Percentiles rank a stretch among this genome's conserved stretches.
These are phyloP conservation scores for Premnoplex brunnescens DNA, from an alignment of 2,797 vertebrate species.

Conservation along the genomic window DNA sequence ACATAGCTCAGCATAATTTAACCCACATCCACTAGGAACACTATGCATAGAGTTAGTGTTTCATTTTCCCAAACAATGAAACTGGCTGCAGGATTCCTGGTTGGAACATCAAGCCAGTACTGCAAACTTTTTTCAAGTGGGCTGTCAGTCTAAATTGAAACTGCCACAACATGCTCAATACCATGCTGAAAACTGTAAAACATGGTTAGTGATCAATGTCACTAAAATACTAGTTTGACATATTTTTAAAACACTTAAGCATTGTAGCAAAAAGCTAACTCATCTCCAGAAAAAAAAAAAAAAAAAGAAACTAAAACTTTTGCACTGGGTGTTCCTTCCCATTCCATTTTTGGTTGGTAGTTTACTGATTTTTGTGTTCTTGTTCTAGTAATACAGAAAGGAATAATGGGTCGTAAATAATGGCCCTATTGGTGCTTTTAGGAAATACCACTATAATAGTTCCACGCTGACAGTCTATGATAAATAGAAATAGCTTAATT, in stretches of 20 bases:
- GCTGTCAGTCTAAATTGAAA: background rate
- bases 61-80: background rate
- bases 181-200: background rate
- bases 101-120: background rate
- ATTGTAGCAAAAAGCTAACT: background rate
- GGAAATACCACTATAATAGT: background rate
- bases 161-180: background rate
- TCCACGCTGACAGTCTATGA: accelerated
- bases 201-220: background rate
- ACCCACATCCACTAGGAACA: background rate
- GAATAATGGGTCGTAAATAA: background rate
- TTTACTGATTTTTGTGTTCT: background rate
- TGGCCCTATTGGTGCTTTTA: background rate
- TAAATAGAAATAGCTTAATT: background rate
- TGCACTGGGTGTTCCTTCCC: background rate
- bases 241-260: background rate
- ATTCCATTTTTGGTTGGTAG: background rate
- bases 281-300: background rate
- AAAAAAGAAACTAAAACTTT: background rate
- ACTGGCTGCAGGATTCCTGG: background rate
- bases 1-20: background rate
- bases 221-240: background rate
- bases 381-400: background rate
- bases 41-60: background rate
- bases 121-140: background rate